These are phyloP conservation scores for Cyclophora punctaria DNA, from an alignment of 2,888 invertebrate genomes.

Conservation along the genomic window DNA sequence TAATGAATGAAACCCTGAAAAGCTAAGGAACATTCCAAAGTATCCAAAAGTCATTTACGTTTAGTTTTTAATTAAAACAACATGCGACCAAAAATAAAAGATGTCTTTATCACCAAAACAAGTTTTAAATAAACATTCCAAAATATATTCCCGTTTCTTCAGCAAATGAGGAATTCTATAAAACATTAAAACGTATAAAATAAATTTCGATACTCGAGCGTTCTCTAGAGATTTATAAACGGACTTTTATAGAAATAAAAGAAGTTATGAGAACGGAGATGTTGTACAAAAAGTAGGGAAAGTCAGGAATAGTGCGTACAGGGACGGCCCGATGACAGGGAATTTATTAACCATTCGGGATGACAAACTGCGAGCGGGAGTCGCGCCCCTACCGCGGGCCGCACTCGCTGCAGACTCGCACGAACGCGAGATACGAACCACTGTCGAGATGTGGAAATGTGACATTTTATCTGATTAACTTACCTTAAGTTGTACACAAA, in stretches of 20 bases:
- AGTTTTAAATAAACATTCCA: no score
- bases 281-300: constrained; percentile 24
- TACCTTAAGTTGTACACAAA: no score
- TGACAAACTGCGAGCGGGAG: constrained; percentile 60
- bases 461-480: neutral
- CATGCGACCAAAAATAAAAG: no score
- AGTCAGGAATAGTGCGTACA: constrained; percentile 53
- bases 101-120: no score
- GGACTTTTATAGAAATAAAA: constrained; percentile 16
- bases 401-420: neutral
- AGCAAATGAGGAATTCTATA: no score
- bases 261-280: constrained; percentile 11
- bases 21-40: no score
- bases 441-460: neutral
- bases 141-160: no score
- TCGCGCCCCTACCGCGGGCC: constrained; percentile 20
- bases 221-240: constrained; percentile 24
- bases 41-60: no score
- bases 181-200: no score
- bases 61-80: no score
- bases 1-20: no score
- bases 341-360: constrained; percentile 69
- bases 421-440: constrained; percentile 2
- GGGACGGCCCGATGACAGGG: constrained; percentile 57
- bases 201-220: no score